phyloP scores from a whole-genome alignment of 92 coral and sea anemone species.

The Montipora capitata region DNA sequence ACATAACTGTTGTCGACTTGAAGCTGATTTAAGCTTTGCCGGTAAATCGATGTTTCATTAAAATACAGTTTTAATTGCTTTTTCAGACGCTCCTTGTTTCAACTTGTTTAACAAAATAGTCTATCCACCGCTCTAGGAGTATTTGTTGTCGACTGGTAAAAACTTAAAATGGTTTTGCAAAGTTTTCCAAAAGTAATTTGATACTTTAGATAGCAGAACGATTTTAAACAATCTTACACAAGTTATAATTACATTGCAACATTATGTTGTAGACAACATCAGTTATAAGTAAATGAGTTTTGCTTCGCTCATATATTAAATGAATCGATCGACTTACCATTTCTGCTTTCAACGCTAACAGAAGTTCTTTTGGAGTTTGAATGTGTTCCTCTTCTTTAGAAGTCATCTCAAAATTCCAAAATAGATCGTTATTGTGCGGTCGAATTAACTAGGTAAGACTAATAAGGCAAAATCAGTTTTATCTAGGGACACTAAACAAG shows the following conservation, averaged over 20 bases:
- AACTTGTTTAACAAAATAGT: neutral
- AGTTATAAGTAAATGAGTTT: neutral
- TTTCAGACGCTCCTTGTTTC: neutral
- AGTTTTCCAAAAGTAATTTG: neutral
- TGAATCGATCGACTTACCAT: conserved; percentile 37
- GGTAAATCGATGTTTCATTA: neutral
- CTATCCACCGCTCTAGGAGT: neutral
- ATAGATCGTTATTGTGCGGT: too few species aligned
- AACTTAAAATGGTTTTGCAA: too few species aligned
- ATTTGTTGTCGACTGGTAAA: neutral
- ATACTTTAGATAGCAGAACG: neutral
- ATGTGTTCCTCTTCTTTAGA: neutral
- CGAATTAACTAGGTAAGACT: too few species aligned
- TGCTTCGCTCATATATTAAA: neutral
- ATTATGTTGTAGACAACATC: too few species aligned
- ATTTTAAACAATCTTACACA: neutral
- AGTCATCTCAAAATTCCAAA: conserved; percentile 1
- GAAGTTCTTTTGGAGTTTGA: conserved; percentile 23
- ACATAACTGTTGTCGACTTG: neutral
- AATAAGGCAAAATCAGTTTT: too few species aligned
- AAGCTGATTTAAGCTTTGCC: too few species aligned
- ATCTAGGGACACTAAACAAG: neutral
- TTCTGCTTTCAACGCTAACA: conserved; percentile 23
- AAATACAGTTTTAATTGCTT: too few species aligned
- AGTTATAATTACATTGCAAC: neutral